Percentiles rank a stretch among this genome's conserved stretches.
Evolutionary conservation across 2,797 vertebrate species (phyloP).

Genomic region (Notamacropus eugenii): DNA sequence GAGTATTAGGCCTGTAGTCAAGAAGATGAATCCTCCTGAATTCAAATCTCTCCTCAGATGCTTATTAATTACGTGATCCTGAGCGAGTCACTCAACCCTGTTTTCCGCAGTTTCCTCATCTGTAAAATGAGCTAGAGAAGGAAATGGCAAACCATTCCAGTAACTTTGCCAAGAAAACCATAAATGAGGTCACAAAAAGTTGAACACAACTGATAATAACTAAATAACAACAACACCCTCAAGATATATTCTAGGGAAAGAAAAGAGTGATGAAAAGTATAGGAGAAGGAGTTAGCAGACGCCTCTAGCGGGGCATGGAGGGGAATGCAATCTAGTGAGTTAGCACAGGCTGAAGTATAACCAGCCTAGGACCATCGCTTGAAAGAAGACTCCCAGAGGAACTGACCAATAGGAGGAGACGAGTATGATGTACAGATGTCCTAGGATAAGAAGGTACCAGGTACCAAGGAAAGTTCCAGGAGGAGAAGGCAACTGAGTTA

Average conservation of each 20-base stretch:
- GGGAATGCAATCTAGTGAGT: too few relatives aligned
- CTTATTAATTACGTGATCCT: neutral
- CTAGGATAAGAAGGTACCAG: too few relatives aligned
- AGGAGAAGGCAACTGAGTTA: neutral
- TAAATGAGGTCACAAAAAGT: neutral
- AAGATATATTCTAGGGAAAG: neutral
- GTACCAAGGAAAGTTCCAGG: neutral
- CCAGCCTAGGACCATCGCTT: too few relatives aligned
- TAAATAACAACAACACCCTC: neutral
- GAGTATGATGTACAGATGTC: too few relatives aligned
- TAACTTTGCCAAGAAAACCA: neutral
- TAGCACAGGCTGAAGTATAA: too few relatives aligned
- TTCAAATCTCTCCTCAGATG: neutral
- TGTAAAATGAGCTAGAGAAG: neutral
- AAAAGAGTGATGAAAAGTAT: too few relatives aligned
- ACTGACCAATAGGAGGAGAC: too few relatives aligned
- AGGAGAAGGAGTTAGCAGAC: too few relatives aligned
- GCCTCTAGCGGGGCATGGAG: too few relatives aligned
- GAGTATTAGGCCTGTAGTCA: neutral
- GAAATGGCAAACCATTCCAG: neutral
- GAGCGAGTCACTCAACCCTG: neutral
- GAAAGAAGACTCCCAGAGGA: too few relatives aligned
- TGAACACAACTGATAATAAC: neutral
- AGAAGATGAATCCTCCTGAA: neutral
- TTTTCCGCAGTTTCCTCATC: neutral